Evolutionary conservation across 2,888 invertebrate genomes (phyloP), one percentile per base, ranked within the genome.

Genomic region (Mimas tiliae): DNA sequence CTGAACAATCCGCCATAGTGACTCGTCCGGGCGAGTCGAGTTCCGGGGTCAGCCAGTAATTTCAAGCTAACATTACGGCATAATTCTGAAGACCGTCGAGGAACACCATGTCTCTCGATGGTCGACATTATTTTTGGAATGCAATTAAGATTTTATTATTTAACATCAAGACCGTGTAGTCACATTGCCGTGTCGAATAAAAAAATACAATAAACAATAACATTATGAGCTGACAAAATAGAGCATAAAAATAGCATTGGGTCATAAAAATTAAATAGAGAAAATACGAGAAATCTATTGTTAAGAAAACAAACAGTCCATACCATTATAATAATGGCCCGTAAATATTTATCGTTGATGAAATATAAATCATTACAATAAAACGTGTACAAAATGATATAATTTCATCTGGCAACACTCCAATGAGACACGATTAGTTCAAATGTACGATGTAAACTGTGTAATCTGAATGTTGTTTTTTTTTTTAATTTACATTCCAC

Each of bases 381-480:
- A 42, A 58, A 58, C 38, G 6, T 7, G 42, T 42, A 38, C 58
- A 12, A 6, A 42, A 58, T 38, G 58, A 58, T 58, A 58, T 38
- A 58, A 58, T 58, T 42, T 55, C 34, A 42, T 58, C 42, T 58
- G 58, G 58, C 58, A 42, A 11, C 12, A 19, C 19, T 58, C 58
- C 58, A 58, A 58, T 58, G 6, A 42, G 58, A 58, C 42, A 34
- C 58, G 58, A 58, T 58, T 58, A 58, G 58, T 42, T 7, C 58
- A 38, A 58, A 58, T 9, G 33, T 34, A 34, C 50, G 19, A 50
- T 50, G 42, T 58, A 58, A 58, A 19, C 58, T 16, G 8, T 16
- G n/a, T 21, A 42, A 38, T 27, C 27, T 27, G 27, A 38, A 19
- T 52, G 27, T 51, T 51, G n/a, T 19, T 42, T 53, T 1, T 53